Percentiles rank a stretch among this genome's conserved stretches.
These are phyloP conservation scores for Phaedon cochleariae DNA, from an alignment of 2,888 invertebrate genomes.

Conservation along the genomic window DNA sequence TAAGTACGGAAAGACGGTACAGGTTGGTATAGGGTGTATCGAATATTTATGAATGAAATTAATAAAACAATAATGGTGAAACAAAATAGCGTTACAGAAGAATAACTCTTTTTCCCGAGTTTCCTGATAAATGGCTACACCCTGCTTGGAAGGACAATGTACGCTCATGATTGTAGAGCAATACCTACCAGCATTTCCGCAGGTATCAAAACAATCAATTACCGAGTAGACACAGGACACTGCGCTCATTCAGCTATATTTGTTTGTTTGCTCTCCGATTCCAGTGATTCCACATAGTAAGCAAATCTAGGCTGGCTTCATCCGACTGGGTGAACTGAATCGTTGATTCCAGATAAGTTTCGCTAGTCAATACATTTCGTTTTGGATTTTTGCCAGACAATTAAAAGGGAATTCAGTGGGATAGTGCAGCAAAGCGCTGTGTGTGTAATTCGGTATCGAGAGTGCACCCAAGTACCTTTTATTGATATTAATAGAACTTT, in stretches of 20 bases:
- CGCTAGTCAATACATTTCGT: constrained; percentile 5
- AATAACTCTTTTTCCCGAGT: no score
- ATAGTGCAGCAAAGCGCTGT: constrained; percentile 31
- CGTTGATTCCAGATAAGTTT: constrained; percentile 3
- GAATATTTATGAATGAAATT: no score
- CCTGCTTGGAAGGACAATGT: no score
- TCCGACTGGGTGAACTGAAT: not conserved
- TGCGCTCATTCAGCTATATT: not conserved
- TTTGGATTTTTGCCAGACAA: constrained; percentile 38
- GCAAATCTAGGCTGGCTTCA: constrained; percentile 1
- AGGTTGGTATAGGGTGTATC: no score
- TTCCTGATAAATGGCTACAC: no score
- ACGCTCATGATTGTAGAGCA: no score
- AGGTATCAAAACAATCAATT: not conserved
- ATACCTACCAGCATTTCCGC: no score
- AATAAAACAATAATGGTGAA: no score
- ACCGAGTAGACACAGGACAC: not conserved
- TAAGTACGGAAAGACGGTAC: no score
- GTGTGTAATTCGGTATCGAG: constrained; percentile 6
- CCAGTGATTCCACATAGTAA: not conserved
- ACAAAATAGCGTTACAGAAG: no score
- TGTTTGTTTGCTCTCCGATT: not conserved
- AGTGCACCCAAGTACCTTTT: no score
- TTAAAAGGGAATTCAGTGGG: constrained; percentile 29
- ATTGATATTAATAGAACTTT: no score